Conservation (phyloP, 1,140 invertebrate species). For the Pemphigus obesinymphae region DNA sequence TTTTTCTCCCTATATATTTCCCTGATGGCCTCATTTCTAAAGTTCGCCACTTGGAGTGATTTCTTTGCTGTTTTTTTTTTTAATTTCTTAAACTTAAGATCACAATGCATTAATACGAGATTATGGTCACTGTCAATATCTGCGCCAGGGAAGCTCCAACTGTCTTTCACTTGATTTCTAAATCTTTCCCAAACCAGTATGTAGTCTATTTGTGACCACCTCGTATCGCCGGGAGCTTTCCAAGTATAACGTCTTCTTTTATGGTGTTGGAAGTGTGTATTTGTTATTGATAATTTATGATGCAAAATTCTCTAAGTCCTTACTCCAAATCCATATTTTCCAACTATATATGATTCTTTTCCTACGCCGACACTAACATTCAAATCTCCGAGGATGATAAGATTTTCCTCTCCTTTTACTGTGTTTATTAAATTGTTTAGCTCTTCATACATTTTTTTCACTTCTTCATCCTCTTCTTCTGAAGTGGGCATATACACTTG, state of each 20-base stretch:
- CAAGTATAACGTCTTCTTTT: conserved; percentile 47
- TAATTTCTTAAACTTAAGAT: background rate
- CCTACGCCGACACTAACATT: background rate
- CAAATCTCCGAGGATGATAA: too few species aligned
- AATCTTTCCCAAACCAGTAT: conserved; percentile 44
- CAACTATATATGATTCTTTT: background rate
- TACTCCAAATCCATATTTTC: background rate
- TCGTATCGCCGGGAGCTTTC: too few species aligned
- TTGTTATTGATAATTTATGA: conserved; percentile 8
- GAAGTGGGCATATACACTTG: background rate
- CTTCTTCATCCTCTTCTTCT: too few species aligned
- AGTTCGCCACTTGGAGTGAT: too few species aligned
- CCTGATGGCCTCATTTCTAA: background rate
- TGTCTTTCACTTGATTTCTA: too few species aligned
- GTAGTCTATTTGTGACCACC: conserved; percentile 50
- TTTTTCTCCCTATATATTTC: background rate
- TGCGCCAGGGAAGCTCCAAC: too few species aligned
- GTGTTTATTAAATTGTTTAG: too few species aligned
- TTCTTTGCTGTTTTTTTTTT: background rate
- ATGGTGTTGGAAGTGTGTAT: conserved; percentile 46
- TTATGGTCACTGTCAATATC: too few species aligned
- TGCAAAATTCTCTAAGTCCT: conserved; percentile 31
- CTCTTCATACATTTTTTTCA: too few species aligned
- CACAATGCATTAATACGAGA: background rate
- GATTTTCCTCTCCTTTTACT: too few species aligned